A percentile compares a stretch with the other conserved stretches of the same genome.
Conservation (phyloP, 2,113 vertebrate genomes). For the Collichthys lucidus region DNA sequence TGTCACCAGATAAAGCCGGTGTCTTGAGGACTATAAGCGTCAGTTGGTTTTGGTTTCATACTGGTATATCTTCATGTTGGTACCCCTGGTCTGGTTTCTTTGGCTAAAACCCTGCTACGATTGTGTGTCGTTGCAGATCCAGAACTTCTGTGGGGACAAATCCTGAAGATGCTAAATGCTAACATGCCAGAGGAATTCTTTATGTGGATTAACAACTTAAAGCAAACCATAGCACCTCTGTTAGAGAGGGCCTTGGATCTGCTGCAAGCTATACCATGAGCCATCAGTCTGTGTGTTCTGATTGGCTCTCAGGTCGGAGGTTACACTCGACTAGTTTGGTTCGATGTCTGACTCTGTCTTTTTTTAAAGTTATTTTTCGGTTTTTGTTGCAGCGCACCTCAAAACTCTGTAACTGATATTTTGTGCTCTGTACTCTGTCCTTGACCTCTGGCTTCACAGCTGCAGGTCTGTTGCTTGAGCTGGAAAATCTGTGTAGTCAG, state of each 20-base stretch:
- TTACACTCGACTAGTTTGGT: not conserved
- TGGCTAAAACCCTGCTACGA: slow-evolving; percentile 76
- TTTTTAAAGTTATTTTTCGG: not conserved
- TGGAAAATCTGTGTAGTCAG: not conserved
- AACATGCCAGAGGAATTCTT: slow-evolving; percentile 79
- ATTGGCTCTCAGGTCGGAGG: slow-evolving; percentile 1
- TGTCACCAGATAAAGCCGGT: not conserved
- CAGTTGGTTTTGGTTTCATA: not conserved
- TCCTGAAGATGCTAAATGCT: slow-evolving; percentile 82
- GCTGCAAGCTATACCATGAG: slow-evolving; percentile 61
- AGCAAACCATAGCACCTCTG: slow-evolving; percentile 65
- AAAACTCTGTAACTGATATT: not conserved
- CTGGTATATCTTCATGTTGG: not conserved
- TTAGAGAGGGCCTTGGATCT: slow-evolving; percentile 78
- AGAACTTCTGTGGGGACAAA: slow-evolving; percentile 75
- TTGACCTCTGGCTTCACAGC: not conserved
- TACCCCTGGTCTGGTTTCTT: slow-evolving; percentile 40
- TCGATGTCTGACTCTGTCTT: not conserved
- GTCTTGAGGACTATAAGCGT: not conserved
- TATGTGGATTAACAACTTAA: slow-evolving; percentile 80
- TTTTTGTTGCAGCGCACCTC: not conserved
- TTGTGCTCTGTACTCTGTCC: not conserved
- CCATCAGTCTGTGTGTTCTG: not conserved
- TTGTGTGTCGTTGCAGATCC: slow-evolving; percentile 87
- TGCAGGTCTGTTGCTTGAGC: not conserved